A percentile compares a stretch with the other conserved stretches of the same genome.
Conservation (phyloP, 2,113 vertebrate genomes). For the Tympanuchus pallidicinctus region DNA sequence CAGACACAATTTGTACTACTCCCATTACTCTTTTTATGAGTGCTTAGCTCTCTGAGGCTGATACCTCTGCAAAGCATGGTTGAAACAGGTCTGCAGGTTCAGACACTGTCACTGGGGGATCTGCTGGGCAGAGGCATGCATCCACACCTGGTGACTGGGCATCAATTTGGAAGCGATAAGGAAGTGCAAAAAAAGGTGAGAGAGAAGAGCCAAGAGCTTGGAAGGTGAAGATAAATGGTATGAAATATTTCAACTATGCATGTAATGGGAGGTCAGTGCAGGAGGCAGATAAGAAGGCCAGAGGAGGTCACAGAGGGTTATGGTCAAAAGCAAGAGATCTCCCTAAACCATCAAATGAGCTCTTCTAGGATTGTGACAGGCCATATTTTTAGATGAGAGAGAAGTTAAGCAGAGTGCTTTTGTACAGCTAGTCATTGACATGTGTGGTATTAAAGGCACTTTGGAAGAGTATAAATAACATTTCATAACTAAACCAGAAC, state of each 20-base stretch:
- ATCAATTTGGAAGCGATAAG: conserved; percentile 18
- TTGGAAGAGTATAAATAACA: conserved; percentile 45
- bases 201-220: not conserved
- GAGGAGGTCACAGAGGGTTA: not conserved
- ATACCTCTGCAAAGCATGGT: not conserved
- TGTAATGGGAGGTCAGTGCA: not conserved
- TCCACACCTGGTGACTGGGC: not conserved
- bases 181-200: not conserved
- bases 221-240: not conserved
- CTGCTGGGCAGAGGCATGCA: not conserved
- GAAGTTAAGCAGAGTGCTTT: not conserved
- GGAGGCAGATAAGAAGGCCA: not conserved
- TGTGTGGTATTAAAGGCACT: not conserved
- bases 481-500: conserved; percentile 17
- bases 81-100: not conserved
- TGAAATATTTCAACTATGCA: not conserved
- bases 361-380: not conserved
- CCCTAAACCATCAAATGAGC: not conserved
- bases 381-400: not conserved
- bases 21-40: not conserved
- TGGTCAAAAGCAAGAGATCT: not conserved
- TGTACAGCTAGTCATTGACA: not conserved
- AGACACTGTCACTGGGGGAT: not conserved
- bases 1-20: not conserved
- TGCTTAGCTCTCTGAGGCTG: not conserved